Evolutionary conservation across 2,888 invertebrate species (phyloP).

Genomic region (Pegoplata infirma): DNA sequence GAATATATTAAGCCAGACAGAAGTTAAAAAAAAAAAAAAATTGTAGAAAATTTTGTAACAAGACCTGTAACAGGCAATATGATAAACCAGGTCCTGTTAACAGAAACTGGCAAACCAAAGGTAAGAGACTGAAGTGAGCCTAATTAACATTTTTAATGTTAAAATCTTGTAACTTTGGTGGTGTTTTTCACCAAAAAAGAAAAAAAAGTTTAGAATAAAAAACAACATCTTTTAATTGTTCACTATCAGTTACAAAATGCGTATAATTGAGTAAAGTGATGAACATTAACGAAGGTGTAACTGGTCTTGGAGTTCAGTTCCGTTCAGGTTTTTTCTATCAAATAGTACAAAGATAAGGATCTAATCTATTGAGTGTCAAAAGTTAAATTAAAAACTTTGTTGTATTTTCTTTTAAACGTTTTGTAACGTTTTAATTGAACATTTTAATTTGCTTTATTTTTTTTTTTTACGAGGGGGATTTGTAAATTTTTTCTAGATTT

Average conservation of each 20-base stretch:
- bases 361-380: conserved; percentile 63
- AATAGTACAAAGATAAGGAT: conserved; percentile 46
- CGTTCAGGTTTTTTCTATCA: not conserved
- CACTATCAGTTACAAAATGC: conserved; percentile 58
- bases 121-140: conserved; percentile 57
- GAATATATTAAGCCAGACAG: conserved; percentile 42
- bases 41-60: conserved; percentile 29
- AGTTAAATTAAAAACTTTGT: conserved; percentile 62
- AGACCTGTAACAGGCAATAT: conserved; percentile 38
- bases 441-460: conserved; percentile 53
- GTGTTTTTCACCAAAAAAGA: conserved; percentile 44
- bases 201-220: conserved; percentile 11
- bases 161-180: conserved; percentile 69
- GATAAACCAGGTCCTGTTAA: conserved; percentile 14
- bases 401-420: conserved; percentile 54
- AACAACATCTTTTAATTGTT: conserved; percentile 57
- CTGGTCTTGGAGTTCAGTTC: conserved; percentile 1
- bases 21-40: conserved; percentile 8
- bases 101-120: not conserved
- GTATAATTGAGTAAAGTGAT: conserved; percentile 61
- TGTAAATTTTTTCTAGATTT: not conserved
- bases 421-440: conserved; percentile 60
- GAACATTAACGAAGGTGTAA: conserved; percentile 62
- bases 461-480: not conserved
- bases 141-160: conserved; percentile 73